Conservation (phyloP, 2,113 vertebrate species). For the Eptesicus fuscus region DNA sequence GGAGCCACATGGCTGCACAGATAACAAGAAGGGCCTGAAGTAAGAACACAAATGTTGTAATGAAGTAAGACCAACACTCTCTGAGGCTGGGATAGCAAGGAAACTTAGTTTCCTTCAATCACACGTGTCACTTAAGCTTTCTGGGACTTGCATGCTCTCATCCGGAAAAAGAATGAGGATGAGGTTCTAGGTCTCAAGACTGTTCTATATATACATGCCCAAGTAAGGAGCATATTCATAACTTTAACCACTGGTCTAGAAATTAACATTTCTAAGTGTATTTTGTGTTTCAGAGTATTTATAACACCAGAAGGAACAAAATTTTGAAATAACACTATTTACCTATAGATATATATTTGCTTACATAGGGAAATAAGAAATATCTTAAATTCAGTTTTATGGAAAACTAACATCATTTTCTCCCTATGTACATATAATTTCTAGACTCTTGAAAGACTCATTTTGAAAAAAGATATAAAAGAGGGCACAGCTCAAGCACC, state of each 20-base stretch:
- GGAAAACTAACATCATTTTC: slow-evolving; percentile 23
- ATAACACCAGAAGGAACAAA: neutral
- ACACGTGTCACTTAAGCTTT: neutral
- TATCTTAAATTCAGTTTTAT: neutral
- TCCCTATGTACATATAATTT: neutral
- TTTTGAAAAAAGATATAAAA: neutral
- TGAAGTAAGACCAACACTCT: neutral
- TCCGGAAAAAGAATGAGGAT: neutral
- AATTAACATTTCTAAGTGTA: neutral
- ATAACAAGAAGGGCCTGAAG: neutral
- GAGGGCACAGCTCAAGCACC: neutral
- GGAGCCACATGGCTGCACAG: neutral
- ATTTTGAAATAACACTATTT: neutral
- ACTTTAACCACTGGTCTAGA: neutral
- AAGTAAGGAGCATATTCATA: rapidly evolving
- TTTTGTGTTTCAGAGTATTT: neutral
- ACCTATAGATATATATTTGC: neutral
- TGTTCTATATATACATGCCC: neutral
- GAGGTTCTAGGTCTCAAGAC: neutral
- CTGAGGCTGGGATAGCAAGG: neutral
- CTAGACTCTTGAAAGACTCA: neutral
- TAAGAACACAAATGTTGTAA: neutral
- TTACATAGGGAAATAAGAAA: neutral
- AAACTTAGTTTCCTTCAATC: neutral
- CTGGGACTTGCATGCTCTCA: neutral